Evolutionary conservation across 2,888 invertebrate genomes (phyloP), one percentile per base, ranked within the genome.

Genomic region (Apodemia zela): DNA sequence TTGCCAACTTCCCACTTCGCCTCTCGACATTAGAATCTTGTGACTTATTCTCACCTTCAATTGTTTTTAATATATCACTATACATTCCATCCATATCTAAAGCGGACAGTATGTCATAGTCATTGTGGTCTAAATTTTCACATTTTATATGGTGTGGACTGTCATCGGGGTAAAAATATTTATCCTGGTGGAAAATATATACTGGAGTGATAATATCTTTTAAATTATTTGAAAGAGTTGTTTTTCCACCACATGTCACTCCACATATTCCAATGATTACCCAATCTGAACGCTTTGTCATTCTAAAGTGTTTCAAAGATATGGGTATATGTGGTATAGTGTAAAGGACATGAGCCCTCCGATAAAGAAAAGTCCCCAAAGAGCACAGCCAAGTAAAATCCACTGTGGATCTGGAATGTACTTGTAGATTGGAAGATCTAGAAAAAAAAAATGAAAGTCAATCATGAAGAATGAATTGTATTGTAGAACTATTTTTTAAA

Each of bases 161-260:
- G 70, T 94, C 93, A 42, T 93, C 91, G 0, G 94, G 93, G 62
- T 93, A 90, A 80, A 96, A 97, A 79, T 96, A 97, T 69, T 93
- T 87, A 81, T 97, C 97, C 81, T 97, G 97, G 66, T 94, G 93
- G 57, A 97, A 89, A 0, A 95, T 68, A 63, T 89, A 83, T 0
- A 87, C 87, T 0, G 93, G 92, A 0, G 90, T 80, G 2, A 93
- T 80, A 35, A 69, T 75, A 0, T 84, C 75, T 6, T 80, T 84
- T 18, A 97, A 76, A 64, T 87, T 86, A 62, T 89, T 91, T 0
- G 96, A 93, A 47, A 97, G 77, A 0, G 96, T 95, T 0, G 96
- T 96, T 85, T 97, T 97, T 0, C 97, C 97, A 21, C 96, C 95
- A 75, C 96, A 96, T 0, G 97, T 97, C 1, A 95, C 95, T 0